phyloP scores from a whole-genome alignment of 1,140 invertebrate species.

The Drosophila subpulchrella region DNA sequence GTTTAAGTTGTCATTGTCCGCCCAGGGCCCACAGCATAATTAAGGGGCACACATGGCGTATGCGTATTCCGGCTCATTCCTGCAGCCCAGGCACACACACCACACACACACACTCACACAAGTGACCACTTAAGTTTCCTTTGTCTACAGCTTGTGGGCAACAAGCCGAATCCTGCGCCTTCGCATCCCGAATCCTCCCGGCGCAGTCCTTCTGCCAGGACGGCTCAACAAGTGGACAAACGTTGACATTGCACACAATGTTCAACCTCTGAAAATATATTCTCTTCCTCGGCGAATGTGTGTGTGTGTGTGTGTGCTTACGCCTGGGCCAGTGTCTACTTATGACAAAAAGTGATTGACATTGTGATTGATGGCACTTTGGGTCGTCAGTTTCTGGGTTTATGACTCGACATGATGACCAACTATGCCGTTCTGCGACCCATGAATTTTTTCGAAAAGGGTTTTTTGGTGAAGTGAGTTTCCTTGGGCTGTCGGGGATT shows the following conservation, averaged over 20 bases:
- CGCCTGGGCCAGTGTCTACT: constrained; percentile 59
- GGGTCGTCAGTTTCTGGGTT: constrained; percentile 52
- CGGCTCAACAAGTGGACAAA: constrained; percentile 77
- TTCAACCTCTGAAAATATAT: constrained; percentile 51
- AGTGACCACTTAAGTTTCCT: constrained; percentile 79
- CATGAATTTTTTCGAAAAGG: constrained; percentile 34
- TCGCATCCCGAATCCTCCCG: constrained; percentile 15
- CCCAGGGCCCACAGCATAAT: constrained; percentile 60
- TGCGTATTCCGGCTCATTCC: constrained; percentile 64
- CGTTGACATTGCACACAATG: constrained; percentile 75
- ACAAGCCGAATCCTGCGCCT: constrained; percentile 21
- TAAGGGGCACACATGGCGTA: constrained; percentile 72
- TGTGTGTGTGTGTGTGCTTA: neutral
- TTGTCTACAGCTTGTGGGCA: constrained; percentile 70
- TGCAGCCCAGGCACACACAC: neutral
- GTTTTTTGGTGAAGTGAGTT: constrained; percentile 25
- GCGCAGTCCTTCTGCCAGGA: constrained; percentile 19
- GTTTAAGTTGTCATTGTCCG: constrained; percentile 67
- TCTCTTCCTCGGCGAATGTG: constrained; percentile 8
- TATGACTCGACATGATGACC: constrained; percentile 68
- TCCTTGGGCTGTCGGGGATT: constrained; percentile 11
- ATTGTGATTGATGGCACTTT: constrained; percentile 78
- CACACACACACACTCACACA: constrained; percentile 14
- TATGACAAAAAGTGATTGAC: constrained; percentile 77
- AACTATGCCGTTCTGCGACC: constrained; percentile 32